Evolutionary conservation across 2,888 invertebrate species (phyloP).

Genomic region (Stenodema calcarata): DNA sequence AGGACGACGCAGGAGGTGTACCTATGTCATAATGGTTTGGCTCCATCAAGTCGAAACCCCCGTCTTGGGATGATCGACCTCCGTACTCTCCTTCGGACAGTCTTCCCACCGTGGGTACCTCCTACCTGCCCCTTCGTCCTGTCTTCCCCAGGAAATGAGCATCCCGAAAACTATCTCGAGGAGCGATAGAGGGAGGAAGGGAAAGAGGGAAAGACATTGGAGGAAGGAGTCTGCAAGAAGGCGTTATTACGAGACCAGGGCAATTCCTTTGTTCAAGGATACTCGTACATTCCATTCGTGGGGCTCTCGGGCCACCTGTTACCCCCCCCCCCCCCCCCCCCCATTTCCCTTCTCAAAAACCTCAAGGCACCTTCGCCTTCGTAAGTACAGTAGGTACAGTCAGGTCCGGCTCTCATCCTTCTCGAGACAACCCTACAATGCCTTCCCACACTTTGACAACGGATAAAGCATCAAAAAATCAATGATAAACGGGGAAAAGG

Average conservation of each 20-base stretch:
- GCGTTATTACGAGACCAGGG: slow-evolving; percentile 33
- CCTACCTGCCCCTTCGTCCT: too few species aligned
- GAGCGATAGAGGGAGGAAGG: too few species aligned
- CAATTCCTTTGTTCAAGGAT: slow-evolving; percentile 50
- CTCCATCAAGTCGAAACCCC: background rate
- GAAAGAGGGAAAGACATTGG: background rate
- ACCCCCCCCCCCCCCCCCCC: background rate
- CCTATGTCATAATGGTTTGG: background rate
- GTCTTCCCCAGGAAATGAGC: background rate
- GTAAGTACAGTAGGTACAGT: too few species aligned
- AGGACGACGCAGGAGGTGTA: too few species aligned
- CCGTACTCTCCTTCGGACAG: background rate
- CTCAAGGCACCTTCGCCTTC: background rate
- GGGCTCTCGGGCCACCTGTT: slow-evolving; percentile 29
- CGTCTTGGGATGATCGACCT: background rate
- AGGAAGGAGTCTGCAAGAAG: slow-evolving; percentile 5
- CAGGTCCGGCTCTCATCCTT: too few species aligned
- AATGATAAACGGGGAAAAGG: too few species aligned
- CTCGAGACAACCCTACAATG: too few species aligned
- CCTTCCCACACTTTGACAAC: too few species aligned
- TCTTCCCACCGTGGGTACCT: background rate
- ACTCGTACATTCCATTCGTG: slow-evolving; percentile 31
- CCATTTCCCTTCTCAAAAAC: background rate
- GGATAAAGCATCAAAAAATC: too few species aligned
- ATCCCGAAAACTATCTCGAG: background rate